A percentile compares a stretch with the other conserved stretches of the same genome.
phyloP scores from a whole-genome alignment of 2,888 invertebrate species.

The Philaethria dido region DNA sequence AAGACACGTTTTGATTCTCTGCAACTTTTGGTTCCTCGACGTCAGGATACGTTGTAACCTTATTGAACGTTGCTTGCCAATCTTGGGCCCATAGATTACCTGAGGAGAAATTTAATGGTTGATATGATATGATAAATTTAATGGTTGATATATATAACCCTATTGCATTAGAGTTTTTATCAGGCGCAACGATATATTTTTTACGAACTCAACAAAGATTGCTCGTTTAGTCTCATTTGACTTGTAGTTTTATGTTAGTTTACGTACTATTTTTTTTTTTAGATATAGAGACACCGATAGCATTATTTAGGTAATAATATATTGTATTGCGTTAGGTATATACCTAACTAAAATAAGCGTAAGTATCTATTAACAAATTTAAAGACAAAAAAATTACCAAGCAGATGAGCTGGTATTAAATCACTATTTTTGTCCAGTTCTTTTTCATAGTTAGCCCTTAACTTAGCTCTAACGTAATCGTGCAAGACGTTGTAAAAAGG shows the following conservation, averaged over 20 bases:
- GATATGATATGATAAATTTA: too few species aligned
- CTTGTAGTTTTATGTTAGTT: neutral
- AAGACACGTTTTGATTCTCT: slow-evolving; percentile 64
- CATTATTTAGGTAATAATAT: too few species aligned
- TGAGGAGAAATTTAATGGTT: slow-evolving; percentile 48
- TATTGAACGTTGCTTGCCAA: slow-evolving; percentile 80
- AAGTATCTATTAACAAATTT: neutral
- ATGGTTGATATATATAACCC: too few species aligned
- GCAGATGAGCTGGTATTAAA: slow-evolving; percentile 87
- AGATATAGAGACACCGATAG: too few species aligned
- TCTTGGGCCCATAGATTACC: slow-evolving; percentile 88
- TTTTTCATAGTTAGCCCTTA: slow-evolving; percentile 78
- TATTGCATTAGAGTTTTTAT: neutral
- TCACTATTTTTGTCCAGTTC: slow-evolving; percentile 71
- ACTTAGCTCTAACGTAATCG: slow-evolving; percentile 83
- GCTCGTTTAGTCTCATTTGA: neutral
- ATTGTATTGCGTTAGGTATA: neutral
- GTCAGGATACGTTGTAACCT: slow-evolving; percentile 78
- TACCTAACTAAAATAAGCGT: too few species aligned
- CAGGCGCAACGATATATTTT: neutral
- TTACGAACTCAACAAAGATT: neutral
- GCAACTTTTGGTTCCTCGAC: slow-evolving; percentile 81
- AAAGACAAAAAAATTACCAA: slow-evolving; percentile 73
- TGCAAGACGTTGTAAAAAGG: slow-evolving; percentile 87
- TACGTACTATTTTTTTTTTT: neutral